Conservation (phyloP, 2,113 vertebrate genomes). For the Mugil cephalus region DNA sequence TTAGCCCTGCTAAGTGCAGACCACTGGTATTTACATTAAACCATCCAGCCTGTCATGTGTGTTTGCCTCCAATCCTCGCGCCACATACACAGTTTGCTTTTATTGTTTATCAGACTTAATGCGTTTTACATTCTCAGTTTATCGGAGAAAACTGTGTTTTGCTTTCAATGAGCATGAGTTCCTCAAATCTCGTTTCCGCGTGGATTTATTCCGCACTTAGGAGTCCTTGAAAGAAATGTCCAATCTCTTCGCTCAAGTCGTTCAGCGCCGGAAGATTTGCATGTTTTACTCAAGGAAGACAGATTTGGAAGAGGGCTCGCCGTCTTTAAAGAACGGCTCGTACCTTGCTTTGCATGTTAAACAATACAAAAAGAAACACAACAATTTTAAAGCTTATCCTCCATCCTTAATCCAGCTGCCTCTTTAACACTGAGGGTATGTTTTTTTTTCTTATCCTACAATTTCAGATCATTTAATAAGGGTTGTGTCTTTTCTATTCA, state of each 20-base stretch:
- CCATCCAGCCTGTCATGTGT: background rate
- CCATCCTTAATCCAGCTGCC: too few species aligned
- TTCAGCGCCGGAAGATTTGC: conserved; percentile 57
- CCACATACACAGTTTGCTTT: background rate
- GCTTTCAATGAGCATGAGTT: conserved; percentile 12
- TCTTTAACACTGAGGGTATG: too few species aligned
- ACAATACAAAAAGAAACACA: too few species aligned
- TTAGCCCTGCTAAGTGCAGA: conserved; percentile 18
- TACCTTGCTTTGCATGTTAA: background rate
- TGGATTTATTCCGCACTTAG: conserved; percentile 27
- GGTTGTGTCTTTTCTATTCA: too few species aligned
- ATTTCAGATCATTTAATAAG: too few species aligned
- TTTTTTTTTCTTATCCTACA: too few species aligned
- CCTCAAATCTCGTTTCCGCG: conserved; percentile 18
- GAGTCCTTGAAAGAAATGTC: conserved; percentile 46
- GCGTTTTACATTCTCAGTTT: conserved; percentile 12
- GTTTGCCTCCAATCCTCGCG: background rate
- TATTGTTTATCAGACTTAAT: conserved; percentile 11
- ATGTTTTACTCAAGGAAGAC: conserved; percentile 48
- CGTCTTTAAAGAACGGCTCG: conserved; percentile 14
- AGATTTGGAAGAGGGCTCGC: conserved; percentile 11
- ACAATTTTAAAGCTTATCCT: too few species aligned
- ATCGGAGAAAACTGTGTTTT: conserved; percentile 27
- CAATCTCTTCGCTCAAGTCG: conserved; percentile 40
- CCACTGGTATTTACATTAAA: too few species aligned